These are phyloP conservation scores for Lepus americanus DNA, from an alignment of 2,113 vertebrate species.

Conservation along the genomic window DNA sequence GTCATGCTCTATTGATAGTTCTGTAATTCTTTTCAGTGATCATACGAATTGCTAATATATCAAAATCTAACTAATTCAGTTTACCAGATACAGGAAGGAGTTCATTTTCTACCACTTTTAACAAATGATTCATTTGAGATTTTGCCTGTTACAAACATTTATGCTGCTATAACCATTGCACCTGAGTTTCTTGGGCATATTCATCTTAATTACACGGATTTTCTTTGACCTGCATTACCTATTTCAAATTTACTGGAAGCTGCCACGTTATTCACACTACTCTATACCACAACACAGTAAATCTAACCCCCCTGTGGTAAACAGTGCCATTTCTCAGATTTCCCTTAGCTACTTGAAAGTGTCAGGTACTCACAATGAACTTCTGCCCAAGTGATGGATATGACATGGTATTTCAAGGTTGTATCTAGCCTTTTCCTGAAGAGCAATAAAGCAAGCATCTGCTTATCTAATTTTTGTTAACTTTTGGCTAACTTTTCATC, in stretches of 20 bases:
- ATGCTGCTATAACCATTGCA: not conserved
- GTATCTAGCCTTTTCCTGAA: not conserved
- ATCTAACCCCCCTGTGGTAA: not conserved
- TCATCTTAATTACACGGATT: constrained; percentile 4
- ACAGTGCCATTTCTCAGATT: not conserved
- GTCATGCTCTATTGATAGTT: not conserved
- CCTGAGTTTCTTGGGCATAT: not conserved
- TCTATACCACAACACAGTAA: not conserved
- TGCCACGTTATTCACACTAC: not conserved
- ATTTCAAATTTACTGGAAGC: constrained; percentile 15
- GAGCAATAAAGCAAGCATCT: not conserved
- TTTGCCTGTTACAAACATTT: constrained; percentile 12
- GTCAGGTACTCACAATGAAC: not conserved
- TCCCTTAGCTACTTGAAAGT: not conserved
- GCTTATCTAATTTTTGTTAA: not conserved
- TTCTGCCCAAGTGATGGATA: not conserved
- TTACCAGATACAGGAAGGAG: not conserved
- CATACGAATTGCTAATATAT: not conserved
- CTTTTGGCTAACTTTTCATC: constrained; percentile 41
- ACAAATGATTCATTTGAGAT: not conserved
- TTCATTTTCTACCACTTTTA: not conserved
- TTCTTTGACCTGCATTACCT: not conserved
- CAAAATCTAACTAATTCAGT: not conserved
- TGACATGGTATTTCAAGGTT: not conserved
- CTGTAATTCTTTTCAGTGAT: not conserved